Conservation (phyloP, 1,140 invertebrate species). For the Agraylea sexmaculata region DNA sequence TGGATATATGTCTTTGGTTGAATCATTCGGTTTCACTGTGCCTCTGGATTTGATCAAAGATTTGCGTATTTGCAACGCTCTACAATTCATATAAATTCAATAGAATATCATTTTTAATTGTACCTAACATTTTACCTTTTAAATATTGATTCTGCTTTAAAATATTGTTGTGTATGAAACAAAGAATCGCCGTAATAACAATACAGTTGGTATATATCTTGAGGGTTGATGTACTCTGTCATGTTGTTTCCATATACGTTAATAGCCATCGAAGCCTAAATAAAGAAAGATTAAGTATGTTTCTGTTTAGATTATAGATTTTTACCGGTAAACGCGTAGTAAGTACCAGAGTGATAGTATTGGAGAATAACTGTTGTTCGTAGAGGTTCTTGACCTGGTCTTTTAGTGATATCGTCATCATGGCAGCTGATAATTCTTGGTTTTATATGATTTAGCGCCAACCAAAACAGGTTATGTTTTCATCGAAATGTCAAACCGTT, state of each 20-base stretch:
- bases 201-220: constrained; percentile 50
- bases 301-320: no score
- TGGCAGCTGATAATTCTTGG: no score
- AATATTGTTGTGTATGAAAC: constrained; percentile 50
- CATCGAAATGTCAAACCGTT: no score
- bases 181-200: constrained; percentile 58
- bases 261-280: constrained; percentile 49
- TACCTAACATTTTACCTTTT: constrained; percentile 24
- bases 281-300: constrained; percentile 4
- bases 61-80: constrained; percentile 56
- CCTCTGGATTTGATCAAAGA: constrained; percentile 50
- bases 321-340: constrained; percentile 11
- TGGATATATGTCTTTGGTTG: constrained; percentile 33
- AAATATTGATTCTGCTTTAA: constrained; percentile 56
- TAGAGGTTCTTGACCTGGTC: constrained; percentile 48
- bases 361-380: constrained; percentile 46
- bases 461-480: no score
- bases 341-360: constrained; percentile 43
- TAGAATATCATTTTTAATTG: background rate
- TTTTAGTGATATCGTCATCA: constrained; percentile 35
- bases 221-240: constrained; percentile 39
- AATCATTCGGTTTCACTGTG: constrained; percentile 11
- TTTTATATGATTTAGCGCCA: no score
- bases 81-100: constrained; percentile 19
- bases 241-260: constrained; percentile 52